Conservation (phyloP, 1,140 invertebrate species). For the Bombus affinis region DNA sequence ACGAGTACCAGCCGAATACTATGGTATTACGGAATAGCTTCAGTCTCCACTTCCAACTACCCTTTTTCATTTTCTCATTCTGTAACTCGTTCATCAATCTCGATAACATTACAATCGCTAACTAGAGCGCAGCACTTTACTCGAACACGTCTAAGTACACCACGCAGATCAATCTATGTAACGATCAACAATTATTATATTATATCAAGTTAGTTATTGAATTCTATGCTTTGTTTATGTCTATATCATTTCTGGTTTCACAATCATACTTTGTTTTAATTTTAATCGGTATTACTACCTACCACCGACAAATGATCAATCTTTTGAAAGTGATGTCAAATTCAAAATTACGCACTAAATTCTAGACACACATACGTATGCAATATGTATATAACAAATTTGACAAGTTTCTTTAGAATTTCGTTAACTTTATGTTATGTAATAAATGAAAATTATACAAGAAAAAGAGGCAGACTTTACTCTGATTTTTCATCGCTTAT, state of each 20-base stretch:
- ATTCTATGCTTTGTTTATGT: not conserved
- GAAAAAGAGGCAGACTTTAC: too few species aligned
- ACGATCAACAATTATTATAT: not conserved
- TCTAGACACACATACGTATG: too few species aligned
- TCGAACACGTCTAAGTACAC: not conserved
- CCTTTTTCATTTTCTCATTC: slow-evolving; percentile 6
- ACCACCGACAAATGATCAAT: not conserved
- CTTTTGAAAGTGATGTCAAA: not conserved
- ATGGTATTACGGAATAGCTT: not conserved
- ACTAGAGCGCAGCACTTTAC: slow-evolving; percentile 8
- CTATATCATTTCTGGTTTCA: not conserved
- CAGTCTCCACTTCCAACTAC: not conserved
- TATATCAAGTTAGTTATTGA: not conserved
- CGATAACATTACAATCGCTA: not conserved
- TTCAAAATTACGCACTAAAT: too few species aligned
- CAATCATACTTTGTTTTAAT: not conserved
- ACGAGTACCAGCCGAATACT: not conserved
- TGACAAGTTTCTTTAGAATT: too few species aligned
- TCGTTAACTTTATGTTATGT: too few species aligned
- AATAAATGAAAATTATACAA: too few species aligned
- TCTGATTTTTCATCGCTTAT: too few species aligned
- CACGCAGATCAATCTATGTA: not conserved
- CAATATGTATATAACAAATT: too few species aligned
- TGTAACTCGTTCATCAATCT: not conserved
- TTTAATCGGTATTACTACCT: not conserved